Percentiles rank a stretch among this genome's conserved stretches.
Evolutionary conservation across 2,113 vertebrate species (phyloP).

Genomic region (Scomber scombrus): DNA sequence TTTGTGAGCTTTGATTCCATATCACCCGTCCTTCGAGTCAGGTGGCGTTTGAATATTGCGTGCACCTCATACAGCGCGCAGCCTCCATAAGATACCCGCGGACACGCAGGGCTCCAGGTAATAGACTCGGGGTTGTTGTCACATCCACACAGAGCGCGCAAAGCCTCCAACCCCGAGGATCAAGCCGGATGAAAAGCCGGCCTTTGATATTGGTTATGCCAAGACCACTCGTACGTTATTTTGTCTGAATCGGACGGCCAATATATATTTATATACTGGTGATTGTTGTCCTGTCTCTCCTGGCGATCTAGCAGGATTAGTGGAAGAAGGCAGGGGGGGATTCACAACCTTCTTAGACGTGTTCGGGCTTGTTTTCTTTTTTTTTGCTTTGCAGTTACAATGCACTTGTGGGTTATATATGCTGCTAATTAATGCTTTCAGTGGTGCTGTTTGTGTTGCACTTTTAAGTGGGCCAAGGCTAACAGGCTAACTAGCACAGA

Average conservation of each 20-base stretch:
- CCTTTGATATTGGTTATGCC: slow-evolving; percentile 63
- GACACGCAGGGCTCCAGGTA: slow-evolving; percentile 57
- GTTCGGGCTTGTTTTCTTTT: slow-evolving; percentile 20
- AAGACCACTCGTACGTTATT: slow-evolving; percentile 30
- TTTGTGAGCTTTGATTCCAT: slow-evolving; percentile 47
- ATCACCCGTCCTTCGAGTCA: slow-evolving; percentile 44
- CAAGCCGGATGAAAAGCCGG: slow-evolving; percentile 54
- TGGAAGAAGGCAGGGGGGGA: neutral
- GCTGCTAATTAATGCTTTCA: slow-evolving; percentile 62
- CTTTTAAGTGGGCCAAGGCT: slow-evolving; percentile 72
- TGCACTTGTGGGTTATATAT: slow-evolving; percentile 15
- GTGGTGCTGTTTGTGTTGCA: slow-evolving; percentile 59
- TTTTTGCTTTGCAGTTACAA: neutral
- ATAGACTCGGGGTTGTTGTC: slow-evolving; percentile 64
- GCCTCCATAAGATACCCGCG: slow-evolving; percentile 46
- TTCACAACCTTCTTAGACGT: neutral
- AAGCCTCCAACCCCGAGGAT: slow-evolving; percentile 61
- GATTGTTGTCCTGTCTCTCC: slow-evolving; percentile 1
- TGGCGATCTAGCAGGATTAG: neutral
- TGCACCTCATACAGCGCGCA: slow-evolving; percentile 40
- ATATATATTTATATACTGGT: neutral
- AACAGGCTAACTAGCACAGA: slow-evolving; percentile 62
- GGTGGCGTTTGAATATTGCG: slow-evolving; percentile 44
- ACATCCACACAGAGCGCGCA: slow-evolving; percentile 45
- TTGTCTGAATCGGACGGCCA: slow-evolving; percentile 17